A percentile compares a stretch with the other conserved stretches of the same genome.
These are phyloP conservation scores for Larimichthys crocea DNA, from an alignment of 2,113 vertebrate genomes.

Conservation along the genomic window DNA sequence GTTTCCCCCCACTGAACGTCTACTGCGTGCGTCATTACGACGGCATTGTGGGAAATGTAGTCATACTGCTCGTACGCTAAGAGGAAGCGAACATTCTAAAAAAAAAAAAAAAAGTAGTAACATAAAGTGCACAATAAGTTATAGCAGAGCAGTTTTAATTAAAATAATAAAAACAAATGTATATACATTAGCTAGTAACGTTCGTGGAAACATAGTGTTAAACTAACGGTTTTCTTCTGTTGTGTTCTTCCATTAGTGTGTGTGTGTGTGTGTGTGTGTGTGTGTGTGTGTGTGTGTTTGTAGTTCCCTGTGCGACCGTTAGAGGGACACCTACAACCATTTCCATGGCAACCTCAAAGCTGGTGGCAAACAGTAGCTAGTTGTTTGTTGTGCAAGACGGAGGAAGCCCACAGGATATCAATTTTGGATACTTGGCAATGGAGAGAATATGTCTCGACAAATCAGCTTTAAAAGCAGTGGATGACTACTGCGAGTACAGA, in stretches of 20 bases:
- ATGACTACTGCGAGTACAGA: conserved; percentile 89
- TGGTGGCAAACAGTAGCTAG: conserved; percentile 26
- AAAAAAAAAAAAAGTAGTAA: not conserved
- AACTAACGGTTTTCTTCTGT: not conserved
- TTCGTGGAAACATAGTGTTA: not conserved
- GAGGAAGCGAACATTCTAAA: not conserved
- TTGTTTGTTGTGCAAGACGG: not conserved
- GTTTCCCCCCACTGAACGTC: conserved; percentile 49
- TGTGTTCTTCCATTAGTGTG: not conserved
- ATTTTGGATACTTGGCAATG: conserved; percentile 51
- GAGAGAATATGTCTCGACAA: conserved; percentile 52
- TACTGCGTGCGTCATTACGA: conserved; percentile 26
- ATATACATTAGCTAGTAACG: not conserved
- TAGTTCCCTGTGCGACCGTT: conserved; percentile 14
- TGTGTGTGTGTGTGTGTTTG: conserved; percentile 18
- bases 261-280: not conserved
- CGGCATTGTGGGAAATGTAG: conserved; percentile 75
- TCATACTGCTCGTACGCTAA: not conserved
- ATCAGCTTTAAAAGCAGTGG: conserved; percentile 78
- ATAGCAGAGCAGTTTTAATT: not conserved
- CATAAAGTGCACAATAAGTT: too few relatives aligned
- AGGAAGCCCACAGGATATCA: not conserved
- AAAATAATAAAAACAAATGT: not conserved
- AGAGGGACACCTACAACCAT: conserved; percentile 49
- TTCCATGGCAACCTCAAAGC: conserved; percentile 60